Base-by-base conservation (phyloP, 92 coral and sea anemone genomes). In the Ricordea florida region DNA sequence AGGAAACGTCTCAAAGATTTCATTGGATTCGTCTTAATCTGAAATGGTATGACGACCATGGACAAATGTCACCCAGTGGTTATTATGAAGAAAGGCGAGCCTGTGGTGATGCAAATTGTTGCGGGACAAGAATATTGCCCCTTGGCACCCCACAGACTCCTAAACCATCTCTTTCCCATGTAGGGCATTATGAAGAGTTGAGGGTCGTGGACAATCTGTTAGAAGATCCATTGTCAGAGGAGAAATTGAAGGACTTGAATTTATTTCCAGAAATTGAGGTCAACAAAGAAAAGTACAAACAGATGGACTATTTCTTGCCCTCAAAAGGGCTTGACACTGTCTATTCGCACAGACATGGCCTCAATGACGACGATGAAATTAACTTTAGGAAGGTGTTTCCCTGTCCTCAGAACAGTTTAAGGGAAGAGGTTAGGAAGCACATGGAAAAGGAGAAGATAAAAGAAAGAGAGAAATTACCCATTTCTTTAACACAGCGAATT, bases 21-120 rank as follows among this genome's bases (percentile, higher is more conserved):
- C 29, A 57, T 16, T 79, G 85, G 78, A 79, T 79, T 64, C 45
- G 85, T 7, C 62, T 51, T 53, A 79, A 79, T 27, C 55, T 79
- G 28, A 25, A 57, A 25, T 79, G 84, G 85, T 79, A 66, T 37
- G 50, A 78, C 40, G 10, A 44, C 3, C 84, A 78, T 66, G 84
- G 76, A 1, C 20, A 47, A 16, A 68, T 67, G 20, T 67, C 53
- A 41, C 69, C 78, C 48, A 33, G 69, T 58, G 85, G 85, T 0
- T 68, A 79, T 53, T 67, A 79, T 61, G 85, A 67, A 43, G 56
- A 43, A 34, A 79, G 85, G 40, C 56, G 55, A 50, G 48, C 76
- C 53, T 67, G 85, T 36, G 40, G 38, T 11, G 63, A 79, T 67
- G 43, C 35, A 51, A 43, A 61, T 32, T 79, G 78, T 43, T 67